Conservation (phyloP, 1,140 invertebrate species). For the Tetranychus cinnabarinus region DNA sequence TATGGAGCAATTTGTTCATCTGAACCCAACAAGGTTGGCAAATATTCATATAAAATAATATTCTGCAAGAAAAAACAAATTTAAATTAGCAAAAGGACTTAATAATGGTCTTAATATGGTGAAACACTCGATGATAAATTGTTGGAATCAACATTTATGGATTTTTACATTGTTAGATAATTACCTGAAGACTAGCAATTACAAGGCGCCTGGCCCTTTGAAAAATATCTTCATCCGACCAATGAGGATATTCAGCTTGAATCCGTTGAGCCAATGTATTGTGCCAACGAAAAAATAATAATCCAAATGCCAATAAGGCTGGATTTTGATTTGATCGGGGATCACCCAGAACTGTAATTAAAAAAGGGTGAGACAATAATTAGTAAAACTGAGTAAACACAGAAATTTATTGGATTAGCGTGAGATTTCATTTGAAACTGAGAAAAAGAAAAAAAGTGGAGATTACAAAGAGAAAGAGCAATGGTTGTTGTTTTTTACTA, state of each 20-base stretch:
- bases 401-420: no score
- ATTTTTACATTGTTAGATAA: not conserved
- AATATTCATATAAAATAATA: slow-evolving; percentile 85
- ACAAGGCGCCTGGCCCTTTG: slow-evolving; percentile 66
- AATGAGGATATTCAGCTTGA: slow-evolving; percentile 49
- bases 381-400: no score
- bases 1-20: slow-evolving; percentile 6
- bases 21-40: slow-evolving; percentile 51
- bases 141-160: not conserved
- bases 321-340: slow-evolving; percentile 92
- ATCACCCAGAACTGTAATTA: slow-evolving; percentile 62
- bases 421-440: no score
- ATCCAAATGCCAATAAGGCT: slow-evolving; percentile 67
- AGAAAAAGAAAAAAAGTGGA: no score
- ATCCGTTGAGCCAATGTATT: slow-evolving; percentile 62
- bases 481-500: no score
- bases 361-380: no score
- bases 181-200: slow-evolving; percentile 71
- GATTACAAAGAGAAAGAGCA: no score
- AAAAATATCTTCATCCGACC: slow-evolving; percentile 85
- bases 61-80: slow-evolving; percentile 39
- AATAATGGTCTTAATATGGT: not conserved
- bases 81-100: slow-evolving; percentile 2
- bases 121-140: not conserved
- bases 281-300: slow-evolving; percentile 86